Percentiles rank a stretch among this genome's conserved stretches.
These are phyloP conservation scores for Drosophila sulfurigaster DNA, from an alignment of 1,140 invertebrate species.

Conservation along the genomic window DNA sequence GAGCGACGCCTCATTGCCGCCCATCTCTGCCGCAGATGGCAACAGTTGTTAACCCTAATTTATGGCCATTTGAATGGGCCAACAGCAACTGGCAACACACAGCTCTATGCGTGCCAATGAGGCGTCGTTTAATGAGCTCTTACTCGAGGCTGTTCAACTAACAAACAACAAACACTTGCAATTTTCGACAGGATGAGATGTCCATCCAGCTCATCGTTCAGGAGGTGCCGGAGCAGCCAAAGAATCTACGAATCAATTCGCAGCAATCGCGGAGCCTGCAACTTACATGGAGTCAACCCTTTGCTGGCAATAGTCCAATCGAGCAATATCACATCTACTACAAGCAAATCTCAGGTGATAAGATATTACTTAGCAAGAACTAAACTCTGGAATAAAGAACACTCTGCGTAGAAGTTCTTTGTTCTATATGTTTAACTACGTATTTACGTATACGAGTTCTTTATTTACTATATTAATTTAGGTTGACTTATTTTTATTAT, in stretches of 20 bases:
- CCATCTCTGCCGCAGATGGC: constrained; percentile 24
- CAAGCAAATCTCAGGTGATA: constrained; percentile 91
- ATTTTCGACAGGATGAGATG: constrained; percentile 89
- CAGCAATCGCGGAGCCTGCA: constrained; percentile 92
- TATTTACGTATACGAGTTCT: too few species aligned
- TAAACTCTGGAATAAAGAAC: too few species aligned
- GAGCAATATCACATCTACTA: constrained; percentile 94
- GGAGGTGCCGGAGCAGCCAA: constrained; percentile 95
- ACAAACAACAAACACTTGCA: constrained; percentile 25
- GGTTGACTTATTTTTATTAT: too few species aligned
- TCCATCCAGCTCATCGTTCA: constrained; percentile 96
- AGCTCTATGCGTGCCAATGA: constrained; percentile 24
- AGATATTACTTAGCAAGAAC: too few species aligned
- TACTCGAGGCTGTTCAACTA: constrained; percentile 13
- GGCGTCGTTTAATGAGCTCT: constrained; percentile 20
- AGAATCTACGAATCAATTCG: constrained; percentile 93
- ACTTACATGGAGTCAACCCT: constrained; percentile 93
- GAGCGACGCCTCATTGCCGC: background rate
- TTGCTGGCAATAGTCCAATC: constrained; percentile 95
- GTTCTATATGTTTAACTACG: too few species aligned
- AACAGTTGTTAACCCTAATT: constrained; percentile 72
- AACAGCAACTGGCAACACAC: constrained; percentile 26
- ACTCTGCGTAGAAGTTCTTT: too few species aligned
- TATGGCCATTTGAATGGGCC: constrained; percentile 75
- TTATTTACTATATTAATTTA: too few species aligned